phyloP scores from a whole-genome alignment of 2,113 vertebrate genomes.

The Garra rufa region DNA sequence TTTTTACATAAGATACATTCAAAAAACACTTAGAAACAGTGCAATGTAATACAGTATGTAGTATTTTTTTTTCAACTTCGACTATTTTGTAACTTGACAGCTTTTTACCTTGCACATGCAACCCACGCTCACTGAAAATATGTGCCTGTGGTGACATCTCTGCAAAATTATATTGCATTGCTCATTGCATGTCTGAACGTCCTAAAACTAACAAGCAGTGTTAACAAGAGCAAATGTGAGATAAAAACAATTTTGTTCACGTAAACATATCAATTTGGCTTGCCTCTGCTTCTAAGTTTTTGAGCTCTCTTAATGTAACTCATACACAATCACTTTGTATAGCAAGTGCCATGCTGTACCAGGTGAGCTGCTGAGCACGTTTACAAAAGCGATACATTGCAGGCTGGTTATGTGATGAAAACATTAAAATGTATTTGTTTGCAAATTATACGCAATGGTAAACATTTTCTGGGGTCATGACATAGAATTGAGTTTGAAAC shows the following conservation, averaged over 20 bases:
- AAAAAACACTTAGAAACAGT: not conserved
- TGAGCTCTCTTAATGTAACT: not conserved
- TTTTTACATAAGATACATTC: not conserved
- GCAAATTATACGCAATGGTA: not conserved
- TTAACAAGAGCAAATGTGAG: not conserved
- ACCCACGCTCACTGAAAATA: not conserved
- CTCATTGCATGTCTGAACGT: not conserved
- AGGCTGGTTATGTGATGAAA: not conserved
- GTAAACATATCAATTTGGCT: not conserved
- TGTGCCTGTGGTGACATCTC: not conserved
- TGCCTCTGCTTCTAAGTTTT: not conserved
- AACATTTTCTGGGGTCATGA: not conserved
- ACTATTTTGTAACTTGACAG: not conserved
- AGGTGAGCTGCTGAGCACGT: not conserved
- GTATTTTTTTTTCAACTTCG: no score
- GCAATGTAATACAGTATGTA: not conserved
- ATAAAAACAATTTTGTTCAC: not conserved
- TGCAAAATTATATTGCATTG: not conserved
- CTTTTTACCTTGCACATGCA: not conserved
- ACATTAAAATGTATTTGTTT: not conserved
- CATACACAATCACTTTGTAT: not conserved
- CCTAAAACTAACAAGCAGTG: not conserved
- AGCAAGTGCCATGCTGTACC: not conserved
- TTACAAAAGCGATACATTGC: not conserved
- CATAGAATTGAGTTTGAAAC: not conserved